phyloP scores from a whole-genome alignment of 92 coral and sea anemone species.

The Plumapathes pennacea region DNA sequence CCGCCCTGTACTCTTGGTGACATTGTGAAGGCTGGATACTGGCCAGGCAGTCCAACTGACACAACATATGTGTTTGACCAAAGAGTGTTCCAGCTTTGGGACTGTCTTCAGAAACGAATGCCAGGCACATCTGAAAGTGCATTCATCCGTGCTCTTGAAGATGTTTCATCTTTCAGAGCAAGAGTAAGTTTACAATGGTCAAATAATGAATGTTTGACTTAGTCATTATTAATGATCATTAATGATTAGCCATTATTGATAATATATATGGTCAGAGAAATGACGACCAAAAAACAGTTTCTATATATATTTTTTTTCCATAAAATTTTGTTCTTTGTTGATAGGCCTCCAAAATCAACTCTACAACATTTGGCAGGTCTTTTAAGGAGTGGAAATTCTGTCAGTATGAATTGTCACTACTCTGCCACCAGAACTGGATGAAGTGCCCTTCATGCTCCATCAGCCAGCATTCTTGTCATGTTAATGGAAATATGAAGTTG shows the following conservation, averaged over 20 bases:
- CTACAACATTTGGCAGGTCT: constrained; percentile 44
- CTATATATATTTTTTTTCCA: too few relatives aligned
- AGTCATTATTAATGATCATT: background rate
- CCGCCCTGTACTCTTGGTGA: constrained; percentile 26
- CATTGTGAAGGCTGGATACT: constrained; percentile 44
- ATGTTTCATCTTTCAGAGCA: constrained; percentile 34
- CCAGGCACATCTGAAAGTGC: constrained; percentile 54
- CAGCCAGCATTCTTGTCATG: constrained; percentile 66
- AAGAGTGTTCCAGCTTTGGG: constrained; percentile 50
- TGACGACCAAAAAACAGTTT: too few relatives aligned
- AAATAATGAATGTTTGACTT: background rate
- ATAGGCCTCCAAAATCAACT: too few relatives aligned
- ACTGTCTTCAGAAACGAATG: constrained; percentile 55
- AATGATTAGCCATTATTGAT: background rate
- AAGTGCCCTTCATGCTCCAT: constrained; percentile 61
- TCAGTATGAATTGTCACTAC: constrained; percentile 35
- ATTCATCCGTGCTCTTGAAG: constrained; percentile 51
- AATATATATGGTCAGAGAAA: background rate
- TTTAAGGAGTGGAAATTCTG: constrained; percentile 74
- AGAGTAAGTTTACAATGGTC: constrained; percentile 18
- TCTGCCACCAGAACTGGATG: constrained; percentile 48
- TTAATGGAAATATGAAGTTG: constrained; percentile 76
- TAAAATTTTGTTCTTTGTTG: too few relatives aligned
- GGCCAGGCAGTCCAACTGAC: constrained; percentile 66
- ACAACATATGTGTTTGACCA: constrained; percentile 47